Percentiles rank a stretch among this genome's conserved stretches.
Evolutionary conservation across 2,113 vertebrate species (phyloP).

Genomic region (Solea solea): DNA sequence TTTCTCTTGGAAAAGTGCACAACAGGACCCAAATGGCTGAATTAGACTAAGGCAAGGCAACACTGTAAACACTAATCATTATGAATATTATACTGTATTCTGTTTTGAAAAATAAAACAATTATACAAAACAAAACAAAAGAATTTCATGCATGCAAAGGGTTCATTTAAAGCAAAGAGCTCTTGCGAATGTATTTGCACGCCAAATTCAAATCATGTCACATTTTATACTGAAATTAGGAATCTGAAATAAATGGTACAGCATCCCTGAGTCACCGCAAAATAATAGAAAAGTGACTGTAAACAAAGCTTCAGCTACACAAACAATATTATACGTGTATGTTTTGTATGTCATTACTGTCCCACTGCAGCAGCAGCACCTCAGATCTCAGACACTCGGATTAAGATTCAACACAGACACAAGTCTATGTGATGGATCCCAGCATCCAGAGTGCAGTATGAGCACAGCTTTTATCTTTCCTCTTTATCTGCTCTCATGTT

Average conservation of each 20-base stretch:
- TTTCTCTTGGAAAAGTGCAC: too few species aligned
- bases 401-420: conserved; percentile 53
- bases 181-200: too few species aligned
- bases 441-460: conserved; percentile 26
- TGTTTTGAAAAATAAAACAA: too few species aligned
- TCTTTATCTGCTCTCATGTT: conserved; percentile 65
- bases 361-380: neutral
- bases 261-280: neutral
- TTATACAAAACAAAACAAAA: too few species aligned
- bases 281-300: neutral
- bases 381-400: conserved; percentile 5
- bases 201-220: too few species aligned
- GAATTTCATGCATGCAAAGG: too few species aligned
- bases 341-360: neutral
- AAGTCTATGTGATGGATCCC: conserved; percentile 64
- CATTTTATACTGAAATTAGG: too few species aligned
- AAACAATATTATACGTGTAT: neutral
- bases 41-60: too few species aligned
- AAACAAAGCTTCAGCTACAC: neutral
- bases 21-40: too few species aligned
- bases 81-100: too few species aligned
- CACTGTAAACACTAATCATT: too few species aligned
- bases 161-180: too few species aligned
- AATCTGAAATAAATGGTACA: neutral
- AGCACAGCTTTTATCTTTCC: conserved; percentile 68